Conservation (phyloP, 2,113 vertebrate species). For the Rattus rattus region DNA sequence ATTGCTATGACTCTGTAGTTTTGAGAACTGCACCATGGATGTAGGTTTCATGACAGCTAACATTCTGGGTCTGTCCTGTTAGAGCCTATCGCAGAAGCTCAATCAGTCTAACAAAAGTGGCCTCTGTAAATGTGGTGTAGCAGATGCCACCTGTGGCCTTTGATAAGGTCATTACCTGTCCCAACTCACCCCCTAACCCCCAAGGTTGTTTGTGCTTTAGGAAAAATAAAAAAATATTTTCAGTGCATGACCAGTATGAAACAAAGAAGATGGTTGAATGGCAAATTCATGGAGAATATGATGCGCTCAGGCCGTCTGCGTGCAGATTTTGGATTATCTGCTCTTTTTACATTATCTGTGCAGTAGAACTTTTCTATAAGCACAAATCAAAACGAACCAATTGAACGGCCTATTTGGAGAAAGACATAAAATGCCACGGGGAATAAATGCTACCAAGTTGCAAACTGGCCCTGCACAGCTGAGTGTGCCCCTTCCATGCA, state of each 20-base stretch:
- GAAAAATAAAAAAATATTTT: slow-evolving; percentile 13
- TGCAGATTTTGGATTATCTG: slow-evolving; percentile 50
- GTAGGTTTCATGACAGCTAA: not conserved
- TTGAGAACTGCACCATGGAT: not conserved
- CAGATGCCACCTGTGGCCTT: not conserved
- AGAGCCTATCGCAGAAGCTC: not conserved
- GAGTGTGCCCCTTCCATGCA: not conserved
- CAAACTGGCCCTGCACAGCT: slow-evolving; percentile 7
- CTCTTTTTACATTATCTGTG: slow-evolving; percentile 22
- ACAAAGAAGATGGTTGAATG: slow-evolving; percentile 6
- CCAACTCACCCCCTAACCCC: not conserved
- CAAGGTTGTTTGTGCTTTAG: slow-evolving; percentile 4
- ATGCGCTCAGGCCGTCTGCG: not conserved
- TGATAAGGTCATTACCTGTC: not conserved
- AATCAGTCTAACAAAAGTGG: not conserved
- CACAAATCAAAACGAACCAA: slow-evolving; percentile 25
- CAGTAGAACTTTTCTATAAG: slow-evolving; percentile 8
- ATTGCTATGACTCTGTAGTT: not conserved
- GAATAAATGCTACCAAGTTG: slow-evolving; percentile 41
- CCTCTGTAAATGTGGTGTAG: not conserved
- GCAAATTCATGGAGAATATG: not conserved
- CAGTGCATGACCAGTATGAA: not conserved
- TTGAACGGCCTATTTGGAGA: slow-evolving; percentile 54
- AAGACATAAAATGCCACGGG: slow-evolving; percentile 35
- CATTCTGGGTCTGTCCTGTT: not conserved